Conservation (phyloP, 1,140 invertebrate genomes). For the Adoxophyes honmai region DNA sequence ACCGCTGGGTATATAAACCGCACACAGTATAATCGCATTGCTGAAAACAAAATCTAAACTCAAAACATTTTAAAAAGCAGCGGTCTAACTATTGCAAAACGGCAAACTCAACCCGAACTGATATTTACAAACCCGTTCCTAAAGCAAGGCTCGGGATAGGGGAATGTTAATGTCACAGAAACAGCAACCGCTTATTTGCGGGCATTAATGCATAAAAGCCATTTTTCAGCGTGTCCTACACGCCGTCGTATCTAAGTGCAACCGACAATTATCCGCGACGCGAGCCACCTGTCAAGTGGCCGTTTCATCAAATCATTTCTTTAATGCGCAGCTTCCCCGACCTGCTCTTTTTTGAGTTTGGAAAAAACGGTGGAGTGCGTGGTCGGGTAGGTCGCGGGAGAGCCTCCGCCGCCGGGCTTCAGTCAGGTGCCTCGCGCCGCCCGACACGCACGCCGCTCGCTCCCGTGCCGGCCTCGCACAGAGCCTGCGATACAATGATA, state of each 20-base stretch:
- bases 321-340: conserved; percentile 68
- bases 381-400: conserved; percentile 72
- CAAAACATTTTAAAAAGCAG: not conserved
- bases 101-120: not conserved
- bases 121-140: conserved; percentile 30
- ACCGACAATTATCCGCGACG: conserved; percentile 63
- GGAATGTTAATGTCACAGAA: conserved; percentile 49
- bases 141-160: conserved; percentile 42
- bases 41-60: too few species aligned
- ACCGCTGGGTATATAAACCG: not conserved
- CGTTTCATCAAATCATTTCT: conserved; percentile 75
- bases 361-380: conserved; percentile 62
- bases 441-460: conserved; percentile 44
- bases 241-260: conserved; percentile 41
- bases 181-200: conserved; percentile 55
- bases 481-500: conserved; percentile 21
- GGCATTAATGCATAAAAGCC: conserved; percentile 61
- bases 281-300: conserved; percentile 71
- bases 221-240: conserved; percentile 63
- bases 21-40: too few species aligned
- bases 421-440: conserved; percentile 70
- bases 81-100: not conserved
- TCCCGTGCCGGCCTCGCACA: conserved; percentile 36
- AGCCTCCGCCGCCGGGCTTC: conserved; percentile 44
- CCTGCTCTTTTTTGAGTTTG: conserved; percentile 69